These are phyloP conservation scores for Rotaria magnacalcarata DNA, from an alignment of 2,888 invertebrate species.

Conservation along the genomic window DNA sequence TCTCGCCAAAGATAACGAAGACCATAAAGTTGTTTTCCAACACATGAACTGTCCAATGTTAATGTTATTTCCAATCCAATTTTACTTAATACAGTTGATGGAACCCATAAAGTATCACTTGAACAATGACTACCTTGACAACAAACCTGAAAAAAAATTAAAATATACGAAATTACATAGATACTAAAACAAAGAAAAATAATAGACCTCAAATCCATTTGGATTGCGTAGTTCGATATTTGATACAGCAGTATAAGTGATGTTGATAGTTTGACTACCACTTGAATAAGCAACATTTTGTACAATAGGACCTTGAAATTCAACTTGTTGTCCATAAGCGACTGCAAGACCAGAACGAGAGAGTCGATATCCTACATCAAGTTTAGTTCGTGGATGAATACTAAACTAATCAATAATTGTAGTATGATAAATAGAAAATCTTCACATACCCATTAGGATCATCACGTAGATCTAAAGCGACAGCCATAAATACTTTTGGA, in stretches of 20 bases:
- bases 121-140: neutral
- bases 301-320: slow-evolving; percentile 15
- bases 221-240: neutral
- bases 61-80: neutral
- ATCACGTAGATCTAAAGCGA: slow-evolving; percentile 54
- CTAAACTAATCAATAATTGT: neutral
- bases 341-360: slow-evolving; percentile 9
- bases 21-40: neutral
- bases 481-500: slow-evolving; percentile 53
- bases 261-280: neutral
- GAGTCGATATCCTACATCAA: slow-evolving; percentile 14
- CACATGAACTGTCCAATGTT: neutral
- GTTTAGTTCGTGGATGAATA: slow-evolving; percentile 19
- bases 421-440: too few species aligned
- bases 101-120: neutral
- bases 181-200: neutral
- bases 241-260: neutral
- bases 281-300: neutral
- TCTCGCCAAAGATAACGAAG: slow-evolving; percentile 5
- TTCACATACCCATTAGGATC: neutral
- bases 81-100: neutral
- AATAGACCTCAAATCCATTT: neutral
- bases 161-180: neutral
- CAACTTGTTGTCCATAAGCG: neutral
- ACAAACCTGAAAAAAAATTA: neutral